Evolutionary conservation across 2,888 invertebrate species (phyloP).

Genomic region (Pachliopta kotzebuea): DNA sequence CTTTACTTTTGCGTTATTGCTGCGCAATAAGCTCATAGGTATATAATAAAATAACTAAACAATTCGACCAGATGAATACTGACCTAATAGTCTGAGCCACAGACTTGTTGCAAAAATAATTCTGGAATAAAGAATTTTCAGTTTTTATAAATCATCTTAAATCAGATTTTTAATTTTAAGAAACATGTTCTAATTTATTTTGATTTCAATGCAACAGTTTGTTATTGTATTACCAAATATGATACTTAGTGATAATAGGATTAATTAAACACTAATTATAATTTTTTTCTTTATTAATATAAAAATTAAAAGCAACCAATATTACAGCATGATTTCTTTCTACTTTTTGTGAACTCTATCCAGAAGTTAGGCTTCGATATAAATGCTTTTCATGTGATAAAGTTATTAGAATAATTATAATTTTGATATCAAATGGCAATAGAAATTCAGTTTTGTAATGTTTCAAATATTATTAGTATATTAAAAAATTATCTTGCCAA

Average conservation of each 20-base stretch:
- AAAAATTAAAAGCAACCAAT: slow-evolving; percentile 78
- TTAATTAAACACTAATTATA: slow-evolving; percentile 36
- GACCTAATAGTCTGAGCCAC: background rate
- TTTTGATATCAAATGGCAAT: slow-evolving; percentile 18
- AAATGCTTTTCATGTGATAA: slow-evolving; percentile 26
- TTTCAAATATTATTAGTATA: background rate
- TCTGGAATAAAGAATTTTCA: no score
- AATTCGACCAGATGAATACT: background rate
- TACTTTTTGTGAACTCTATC: slow-evolving; percentile 47
- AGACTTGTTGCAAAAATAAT: no score
- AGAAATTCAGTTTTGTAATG: background rate
- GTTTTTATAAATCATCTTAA: no score
- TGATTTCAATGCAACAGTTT: no score
- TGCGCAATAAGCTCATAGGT: slow-evolving; percentile 11
- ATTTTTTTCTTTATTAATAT: slow-evolving; percentile 67
- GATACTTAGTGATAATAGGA: background rate
- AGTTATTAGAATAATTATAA: slow-evolving; percentile 9
- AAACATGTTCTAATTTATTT: no score
- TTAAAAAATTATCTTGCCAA: background rate
- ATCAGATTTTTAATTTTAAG: no score
- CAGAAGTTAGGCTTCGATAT: slow-evolving; percentile 32
- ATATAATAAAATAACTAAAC: slow-evolving; percentile 12
- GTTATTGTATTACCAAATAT: no score
- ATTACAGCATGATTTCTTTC: slow-evolving; percentile 68
- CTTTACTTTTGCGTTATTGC: background rate